phyloP scores from a whole-genome alignment of 2,797 vertebrate genomes.

The Poecile montanus region DNA sequence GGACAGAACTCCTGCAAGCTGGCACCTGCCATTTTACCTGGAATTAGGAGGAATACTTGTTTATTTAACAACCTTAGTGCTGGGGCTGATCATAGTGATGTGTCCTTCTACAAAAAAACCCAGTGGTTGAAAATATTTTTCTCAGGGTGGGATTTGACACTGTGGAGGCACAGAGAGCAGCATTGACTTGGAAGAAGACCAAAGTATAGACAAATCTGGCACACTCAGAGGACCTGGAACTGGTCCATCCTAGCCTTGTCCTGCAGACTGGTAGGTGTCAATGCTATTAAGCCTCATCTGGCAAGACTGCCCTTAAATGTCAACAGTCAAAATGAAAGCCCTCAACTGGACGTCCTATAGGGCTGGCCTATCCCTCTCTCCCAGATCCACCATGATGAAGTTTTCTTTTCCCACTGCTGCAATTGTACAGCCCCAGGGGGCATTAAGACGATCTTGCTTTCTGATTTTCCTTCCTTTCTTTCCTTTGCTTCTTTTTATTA shows the following conservation, averaged over 20 bases:
- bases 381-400: neutral
- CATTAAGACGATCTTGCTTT: neutral
- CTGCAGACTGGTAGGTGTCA: neutral
- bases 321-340: neutral
- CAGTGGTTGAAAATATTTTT: neutral
- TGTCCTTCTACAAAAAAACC: neutral
- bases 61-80: neutral
- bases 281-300: neutral
- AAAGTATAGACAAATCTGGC: neutral
- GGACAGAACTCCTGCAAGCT: neutral
- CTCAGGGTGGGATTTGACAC: neutral
- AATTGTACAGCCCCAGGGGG: neutral
- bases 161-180: neutral
- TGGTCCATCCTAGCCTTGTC: neutral
- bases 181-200: neutral
- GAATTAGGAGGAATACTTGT: neutral
- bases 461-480: neutral
- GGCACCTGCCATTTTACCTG: neutral
- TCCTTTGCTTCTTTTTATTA: neutral
- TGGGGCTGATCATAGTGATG: neutral
- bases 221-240: neutral
- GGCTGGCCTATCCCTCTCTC: neutral
- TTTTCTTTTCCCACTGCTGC: neutral
- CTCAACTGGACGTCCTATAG: neutral
- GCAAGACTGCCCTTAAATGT: neutral